Evolutionary conservation across 53 echinoderm and acorn worm genomes (phyloP), one percentile per base, ranked within the genome.

Genomic region (Antedon mediterranea): DNA sequence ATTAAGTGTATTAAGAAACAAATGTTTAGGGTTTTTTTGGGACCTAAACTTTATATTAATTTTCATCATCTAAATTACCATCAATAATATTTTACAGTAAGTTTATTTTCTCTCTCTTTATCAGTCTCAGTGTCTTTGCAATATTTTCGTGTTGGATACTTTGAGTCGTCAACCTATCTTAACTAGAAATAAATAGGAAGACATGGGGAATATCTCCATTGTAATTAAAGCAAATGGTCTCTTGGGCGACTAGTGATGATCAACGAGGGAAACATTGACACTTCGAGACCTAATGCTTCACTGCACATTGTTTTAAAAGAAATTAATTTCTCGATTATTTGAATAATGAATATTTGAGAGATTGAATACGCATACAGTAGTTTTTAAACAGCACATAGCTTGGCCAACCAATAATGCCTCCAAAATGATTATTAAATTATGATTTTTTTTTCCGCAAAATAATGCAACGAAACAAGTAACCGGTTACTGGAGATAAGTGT

Each of bases 141-240:
- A 18, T 3, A 57, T 18, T 57, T 57, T 23, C 15, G 20, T 23
- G 23, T 57, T 57, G 57, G 57, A 57, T 6, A 2, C 57, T 57
- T 23, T 13, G 23, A 26, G 9, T 26, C 57, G 57, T 57, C 57
- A 57, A 57, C 57, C 57, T 57, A 57, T 57, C 57, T 6, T 57
- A 57, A 57, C 57, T 57, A 57, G 57, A 8, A 8, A 57, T 57
- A 57, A 57, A 57, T 57, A 57, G 57, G 57, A 57, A 57, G 57
- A 57, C 57, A 57, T 57, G 57, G 57, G 57, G 57, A 57, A 57
- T 57, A 57, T 57, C 57, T 57, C 15, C 57, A 57, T 57, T 57
- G 57, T 57, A 57, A 57, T 57, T 57, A 57, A 57, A 57, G 57
- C 57, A 57, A 57, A 57, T 57, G 57, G 57, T 57, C 57, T 57